Conservation (phyloP, 1,140 invertebrate genomes). For the Samia ricini region DNA sequence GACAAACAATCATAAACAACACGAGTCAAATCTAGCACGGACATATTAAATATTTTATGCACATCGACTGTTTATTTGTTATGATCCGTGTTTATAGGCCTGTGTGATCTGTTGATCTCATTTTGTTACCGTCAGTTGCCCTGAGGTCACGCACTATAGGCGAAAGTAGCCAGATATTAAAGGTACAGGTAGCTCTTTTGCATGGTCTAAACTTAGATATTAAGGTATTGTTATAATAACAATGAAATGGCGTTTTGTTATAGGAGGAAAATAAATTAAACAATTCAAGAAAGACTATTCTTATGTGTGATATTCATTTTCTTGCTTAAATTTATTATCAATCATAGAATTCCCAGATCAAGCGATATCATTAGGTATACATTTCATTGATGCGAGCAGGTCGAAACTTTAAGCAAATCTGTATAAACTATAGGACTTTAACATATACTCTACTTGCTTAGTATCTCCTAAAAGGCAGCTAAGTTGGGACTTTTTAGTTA, state of each 20-base stretch:
- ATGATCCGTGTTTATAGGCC: constrained; percentile 16
- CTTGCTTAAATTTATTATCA: no score
- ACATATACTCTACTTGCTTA: no score
- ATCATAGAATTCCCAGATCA: no score
- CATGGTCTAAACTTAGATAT: constrained; percentile 29
- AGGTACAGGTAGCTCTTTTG: constrained; percentile 34
- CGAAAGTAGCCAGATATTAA: constrained; percentile 58
- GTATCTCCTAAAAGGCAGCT: no score
- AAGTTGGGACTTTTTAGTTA: no score
- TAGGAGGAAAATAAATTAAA: not conserved
- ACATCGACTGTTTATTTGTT: not conserved
- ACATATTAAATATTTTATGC: constrained; percentile 3
- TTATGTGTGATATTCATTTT: no score
- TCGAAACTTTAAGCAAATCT: no score
- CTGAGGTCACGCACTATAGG: constrained; percentile 39
- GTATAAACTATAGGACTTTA: no score
- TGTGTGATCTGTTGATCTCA: constrained; percentile 16
- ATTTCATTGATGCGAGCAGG: no score
- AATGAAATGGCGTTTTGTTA: not conserved
- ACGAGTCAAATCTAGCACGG: constrained; percentile 3
- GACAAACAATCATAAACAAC: constrained; percentile 6
- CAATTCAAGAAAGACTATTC: no score
- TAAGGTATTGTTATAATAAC: constrained; percentile 6
- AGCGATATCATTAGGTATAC: no score
- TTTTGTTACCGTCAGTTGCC: constrained; percentile 47